phyloP scores from a whole-genome alignment of 2,113 vertebrate genomes.

The Gopherus evgoodei region DNA sequence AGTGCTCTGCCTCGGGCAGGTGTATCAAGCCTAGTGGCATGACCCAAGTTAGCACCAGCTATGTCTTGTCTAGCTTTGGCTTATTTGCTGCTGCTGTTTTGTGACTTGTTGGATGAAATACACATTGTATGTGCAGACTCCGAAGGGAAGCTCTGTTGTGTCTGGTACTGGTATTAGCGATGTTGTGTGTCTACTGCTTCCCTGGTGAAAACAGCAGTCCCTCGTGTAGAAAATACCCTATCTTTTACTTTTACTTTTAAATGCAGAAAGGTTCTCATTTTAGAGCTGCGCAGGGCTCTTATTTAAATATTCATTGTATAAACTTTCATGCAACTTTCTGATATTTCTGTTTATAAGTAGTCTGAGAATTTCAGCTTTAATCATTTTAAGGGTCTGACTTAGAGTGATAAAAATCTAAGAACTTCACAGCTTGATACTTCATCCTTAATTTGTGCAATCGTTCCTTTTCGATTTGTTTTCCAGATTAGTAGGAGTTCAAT shows the following conservation, averaged over 20 bases:
- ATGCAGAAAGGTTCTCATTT: not conserved
- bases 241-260: not conserved
- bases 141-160: not conserved
- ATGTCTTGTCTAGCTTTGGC: not conserved
- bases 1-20: not conserved
- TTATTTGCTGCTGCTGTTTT: fast-evolving
- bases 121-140: not conserved
- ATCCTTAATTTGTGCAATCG: slow-evolving; percentile 32
- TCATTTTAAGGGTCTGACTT: not conserved
- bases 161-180: not conserved
- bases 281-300: not conserved
- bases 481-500: slow-evolving; percentile 50
- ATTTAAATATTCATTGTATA: not conserved
- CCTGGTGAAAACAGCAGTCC: not conserved
- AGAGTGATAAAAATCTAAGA: slow-evolving; percentile 19
- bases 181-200: not conserved
- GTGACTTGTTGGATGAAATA: not conserved
- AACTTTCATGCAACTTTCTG: not conserved
- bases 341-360: not conserved
- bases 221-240: fast-evolving
- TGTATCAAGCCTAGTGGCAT: not conserved
- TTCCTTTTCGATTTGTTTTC: slow-evolving; percentile 30
- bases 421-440: not conserved
- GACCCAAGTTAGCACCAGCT: not conserved
- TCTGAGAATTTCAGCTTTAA: slow-evolving; percentile 4